A percentile compares a stretch with the other conserved stretches of the same genome.
These are phyloP conservation scores for Plumapathes pennacea DNA, from an alignment of 92 coral and sea anemone species.

Conservation along the genomic window DNA sequence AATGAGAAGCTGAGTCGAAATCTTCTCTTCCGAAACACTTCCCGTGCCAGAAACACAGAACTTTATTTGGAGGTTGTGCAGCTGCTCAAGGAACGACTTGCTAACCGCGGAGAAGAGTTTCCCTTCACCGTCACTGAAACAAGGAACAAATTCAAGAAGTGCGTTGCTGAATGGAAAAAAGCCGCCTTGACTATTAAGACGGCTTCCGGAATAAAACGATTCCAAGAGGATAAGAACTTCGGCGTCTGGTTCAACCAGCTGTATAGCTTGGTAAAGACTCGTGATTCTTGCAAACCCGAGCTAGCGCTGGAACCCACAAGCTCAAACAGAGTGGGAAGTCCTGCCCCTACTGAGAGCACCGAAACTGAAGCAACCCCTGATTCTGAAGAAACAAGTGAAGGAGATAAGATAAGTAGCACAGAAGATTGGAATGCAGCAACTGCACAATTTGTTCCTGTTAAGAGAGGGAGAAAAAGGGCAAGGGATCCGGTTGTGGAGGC, in stretches of 20 bases:
- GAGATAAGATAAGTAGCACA: conserved; percentile 8
- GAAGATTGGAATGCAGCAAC: conserved; percentile 10
- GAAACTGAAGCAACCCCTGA: conserved; percentile 20
- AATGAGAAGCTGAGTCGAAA: conserved; percentile 31
- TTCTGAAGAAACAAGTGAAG: conserved; percentile 14
- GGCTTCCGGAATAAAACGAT: conserved; percentile 39
- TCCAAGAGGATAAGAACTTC: conserved; percentile 46
- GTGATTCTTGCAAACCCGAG: conserved; percentile 57
- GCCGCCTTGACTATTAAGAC: conserved; percentile 50
- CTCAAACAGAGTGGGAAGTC: conserved; percentile 26
- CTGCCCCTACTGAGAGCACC: conserved; percentile 17
- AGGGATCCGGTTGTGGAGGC: conserved; percentile 17
- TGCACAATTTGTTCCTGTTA: conserved; percentile 31
- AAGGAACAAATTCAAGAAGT: conserved; percentile 46
- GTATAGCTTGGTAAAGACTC: conserved; percentile 37
- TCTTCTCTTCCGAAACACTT: conserved; percentile 31
- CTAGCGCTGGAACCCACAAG: conserved; percentile 55
- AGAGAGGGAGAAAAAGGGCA: conserved; percentile 1
- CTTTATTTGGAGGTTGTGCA: conserved; percentile 40
- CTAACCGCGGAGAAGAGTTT: conserved; percentile 29
- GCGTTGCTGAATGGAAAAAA: conserved; percentile 34
- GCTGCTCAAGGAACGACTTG: conserved; percentile 33
- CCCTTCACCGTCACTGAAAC: conserved; percentile 18
- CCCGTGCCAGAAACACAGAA: conserved; percentile 42
- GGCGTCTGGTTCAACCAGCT: conserved; percentile 49